phyloP scores from a whole-genome alignment of 2,888 invertebrate genomes.

The Rhopalosiphum nymphaeae region DNA sequence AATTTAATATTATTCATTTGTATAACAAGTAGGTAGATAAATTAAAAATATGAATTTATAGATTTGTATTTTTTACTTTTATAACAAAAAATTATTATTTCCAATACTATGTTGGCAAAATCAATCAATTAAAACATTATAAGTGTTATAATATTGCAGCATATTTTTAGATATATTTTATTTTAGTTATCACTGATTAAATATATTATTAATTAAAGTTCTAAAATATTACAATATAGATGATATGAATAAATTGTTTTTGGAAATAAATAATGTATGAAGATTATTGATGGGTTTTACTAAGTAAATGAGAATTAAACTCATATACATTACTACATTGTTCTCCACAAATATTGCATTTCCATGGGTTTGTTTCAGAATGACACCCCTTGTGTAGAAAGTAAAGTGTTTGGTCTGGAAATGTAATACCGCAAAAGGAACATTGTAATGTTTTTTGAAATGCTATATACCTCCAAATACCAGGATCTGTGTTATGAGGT shows the following conservation, averaged over 20 bases:
- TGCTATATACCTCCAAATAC: conserved; percentile 64
- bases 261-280: neutral
- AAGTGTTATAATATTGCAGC: neutral
- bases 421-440: conserved; percentile 92
- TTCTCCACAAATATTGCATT: conserved; percentile 97
- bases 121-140: neutral
- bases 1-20: neutral
- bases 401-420: conserved; percentile 95
- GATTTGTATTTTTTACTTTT: neutral
- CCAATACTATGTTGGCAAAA: neutral
- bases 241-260: neutral
- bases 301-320: conserved; percentile 95
- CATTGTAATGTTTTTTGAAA: conserved; percentile 76
- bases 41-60: neutral
- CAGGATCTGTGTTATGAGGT: conserved; percentile 63
- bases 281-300: conserved; percentile 85
- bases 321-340: conserved; percentile 95
- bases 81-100: neutral
- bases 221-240: neutral
- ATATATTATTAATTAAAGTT: neutral
- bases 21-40: neutral
- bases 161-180: neutral
- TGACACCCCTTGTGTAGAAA: conserved; percentile 98
- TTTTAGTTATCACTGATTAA: neutral
- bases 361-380: conserved; percentile 96